These are phyloP conservation scores for Rhombomys opimus DNA, from an alignment of 2,113 vertebrate species.

Conservation along the genomic window DNA sequence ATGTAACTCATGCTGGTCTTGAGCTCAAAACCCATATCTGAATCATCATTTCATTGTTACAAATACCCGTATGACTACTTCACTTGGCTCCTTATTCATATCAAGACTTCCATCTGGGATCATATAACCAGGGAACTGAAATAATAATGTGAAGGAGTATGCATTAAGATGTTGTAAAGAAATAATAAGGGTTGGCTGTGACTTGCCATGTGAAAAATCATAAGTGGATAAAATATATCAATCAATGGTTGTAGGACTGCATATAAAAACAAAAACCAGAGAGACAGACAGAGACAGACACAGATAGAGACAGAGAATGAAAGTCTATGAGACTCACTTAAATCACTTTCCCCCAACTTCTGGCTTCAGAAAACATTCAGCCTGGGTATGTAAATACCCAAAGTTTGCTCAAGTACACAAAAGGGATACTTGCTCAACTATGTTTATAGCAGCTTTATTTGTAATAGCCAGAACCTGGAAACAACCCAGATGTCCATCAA, in stretches of 20 bases:
- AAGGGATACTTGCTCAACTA: no score
- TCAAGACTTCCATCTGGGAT: neutral
- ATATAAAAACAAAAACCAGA: neutral
- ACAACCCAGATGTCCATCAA: no score
- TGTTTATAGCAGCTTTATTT: no score
- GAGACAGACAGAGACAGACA: neutral
- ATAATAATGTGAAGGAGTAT: neutral
- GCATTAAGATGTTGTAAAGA: neutral
- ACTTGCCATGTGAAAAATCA: neutral
- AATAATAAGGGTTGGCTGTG: neutral
- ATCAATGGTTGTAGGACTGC: neutral
- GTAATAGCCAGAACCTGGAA: no score
- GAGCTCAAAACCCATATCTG: neutral
- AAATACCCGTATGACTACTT: neutral
- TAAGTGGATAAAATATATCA: neutral
- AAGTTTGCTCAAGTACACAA: no score
- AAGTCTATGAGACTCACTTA: no score
- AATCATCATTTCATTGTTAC: neutral
- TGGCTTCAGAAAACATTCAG: no score
- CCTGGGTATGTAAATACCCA: no score
- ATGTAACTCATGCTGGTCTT: neutral
- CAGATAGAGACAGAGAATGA: no score
- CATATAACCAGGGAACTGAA: neutral
- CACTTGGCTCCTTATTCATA: neutral
- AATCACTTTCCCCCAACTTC: no score